Conservation (phyloP, 53 echinoderm and acorn worm species). For the Stichopus horrens region DNA sequence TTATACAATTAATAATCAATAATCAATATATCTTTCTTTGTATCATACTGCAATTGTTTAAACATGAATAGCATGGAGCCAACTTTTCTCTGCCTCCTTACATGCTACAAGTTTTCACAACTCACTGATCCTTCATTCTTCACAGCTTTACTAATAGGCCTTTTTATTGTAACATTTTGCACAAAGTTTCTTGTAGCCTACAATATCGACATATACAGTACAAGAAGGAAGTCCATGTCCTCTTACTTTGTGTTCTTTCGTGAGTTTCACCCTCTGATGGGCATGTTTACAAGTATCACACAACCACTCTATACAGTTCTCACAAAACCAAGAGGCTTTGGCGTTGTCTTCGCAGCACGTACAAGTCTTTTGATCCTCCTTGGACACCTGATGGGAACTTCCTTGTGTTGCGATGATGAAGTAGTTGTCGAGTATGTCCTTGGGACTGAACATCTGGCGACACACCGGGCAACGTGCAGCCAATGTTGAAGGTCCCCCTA, state of each 20-base stretch:
- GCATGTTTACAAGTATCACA: slow-evolving; percentile 88
- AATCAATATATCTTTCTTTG: too few species aligned
- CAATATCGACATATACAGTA: neutral
- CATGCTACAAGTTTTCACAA: neutral
- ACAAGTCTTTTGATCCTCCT: slow-evolving; percentile 55
- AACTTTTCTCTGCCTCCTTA: neutral
- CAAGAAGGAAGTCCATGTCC: neutral
- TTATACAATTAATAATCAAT: too few species aligned
- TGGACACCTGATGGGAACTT: slow-evolving; percentile 24
- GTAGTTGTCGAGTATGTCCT: slow-evolving; percentile 73
- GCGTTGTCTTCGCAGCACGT: slow-evolving; percentile 83
- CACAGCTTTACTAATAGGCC: neutral
- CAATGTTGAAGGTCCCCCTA: neutral
- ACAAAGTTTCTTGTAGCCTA: neutral
- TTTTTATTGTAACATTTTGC: neutral
- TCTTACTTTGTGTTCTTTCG: slow-evolving; percentile 83
- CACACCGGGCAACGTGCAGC: slow-evolving; percentile 49
- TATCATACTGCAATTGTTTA: too few species aligned
- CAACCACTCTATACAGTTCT: slow-evolving; percentile 80
- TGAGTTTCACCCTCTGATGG: slow-evolving; percentile 78
- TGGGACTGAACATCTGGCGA: slow-evolving; percentile 68
- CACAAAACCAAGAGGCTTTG: slow-evolving; percentile 72
- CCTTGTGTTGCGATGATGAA: slow-evolving; percentile 56
- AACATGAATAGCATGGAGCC: neutral
- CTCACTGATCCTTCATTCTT: neutral